Evolutionary conservation across 2,888 invertebrate species (phyloP), one percentile per base, ranked within the genome.

Genomic region (Byasa hedistus): DNA sequence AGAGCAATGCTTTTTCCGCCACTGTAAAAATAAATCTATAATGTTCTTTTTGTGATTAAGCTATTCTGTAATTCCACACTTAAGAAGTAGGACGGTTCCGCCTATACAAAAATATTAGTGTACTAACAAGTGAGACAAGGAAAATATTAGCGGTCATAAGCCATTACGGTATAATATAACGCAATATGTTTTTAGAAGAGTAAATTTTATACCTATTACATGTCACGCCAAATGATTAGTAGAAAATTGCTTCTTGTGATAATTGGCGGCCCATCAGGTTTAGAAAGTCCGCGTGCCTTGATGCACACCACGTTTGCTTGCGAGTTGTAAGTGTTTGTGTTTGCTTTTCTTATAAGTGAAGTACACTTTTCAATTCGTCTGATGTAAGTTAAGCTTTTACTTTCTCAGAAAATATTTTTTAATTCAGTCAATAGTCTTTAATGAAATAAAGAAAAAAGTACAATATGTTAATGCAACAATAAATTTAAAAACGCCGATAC

Each of bases 211-310:
- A 67, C 61, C 58, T 66, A 66, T 66, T 66, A 62, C 66, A 66
- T 62, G 62, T 66, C 66, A 66, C 63, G 63, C 51, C 59, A 63
- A 66, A 67, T 67, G 63, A 64, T 67, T 66, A 86, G 83, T 84
- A 84, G 85, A 83, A 87, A 88, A 87, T 84, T 79, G 78, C 80
- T 82, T 73, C 82, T 83, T 85, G 82, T 82, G 80, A 83, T 87
- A 87, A 89, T 87, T 88, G 87, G 87, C 86, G 83, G 83, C 82
- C 84, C 85, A 86, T 87, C 87, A 80, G 71, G 70, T 44, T 81
- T 89, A 87, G 90, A 91, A 90, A 91, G 90, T 87, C 83, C 74
- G 79, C 83, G 58, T 58, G 61, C 44, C 62, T 32, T 62, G 62
- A 66, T 66, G 62, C 58, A 39, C 61, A 61, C 23, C 65, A 65